These are phyloP conservation scores for Pseudorasbora parva DNA, from an alignment of 2,113 vertebrate species.

Conservation along the genomic window DNA sequence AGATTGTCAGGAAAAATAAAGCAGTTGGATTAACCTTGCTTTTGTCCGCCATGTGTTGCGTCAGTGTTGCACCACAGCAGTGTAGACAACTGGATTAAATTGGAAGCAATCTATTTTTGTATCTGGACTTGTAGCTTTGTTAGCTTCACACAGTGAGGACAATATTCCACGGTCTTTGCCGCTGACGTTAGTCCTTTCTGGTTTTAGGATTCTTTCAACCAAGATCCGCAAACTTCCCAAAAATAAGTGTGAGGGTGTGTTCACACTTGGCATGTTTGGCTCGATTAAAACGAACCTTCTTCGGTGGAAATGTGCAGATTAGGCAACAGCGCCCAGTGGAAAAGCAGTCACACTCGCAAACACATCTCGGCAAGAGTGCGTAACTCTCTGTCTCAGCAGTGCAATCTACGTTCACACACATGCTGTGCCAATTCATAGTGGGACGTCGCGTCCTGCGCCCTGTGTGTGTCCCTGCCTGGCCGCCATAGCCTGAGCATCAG, in stretches of 20 bases:
- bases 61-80: neutral
- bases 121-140: neutral
- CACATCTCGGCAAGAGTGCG: neutral
- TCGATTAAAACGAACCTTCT: too few relatives aligned
- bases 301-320: neutral
- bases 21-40: neutral
- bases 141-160: neutral
- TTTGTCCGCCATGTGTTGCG: neutral
- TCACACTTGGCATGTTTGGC: too few relatives aligned
- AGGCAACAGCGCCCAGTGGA: neutral
- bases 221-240: too few relatives aligned
- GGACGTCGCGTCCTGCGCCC: neutral
- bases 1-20: too few relatives aligned
- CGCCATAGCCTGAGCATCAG: slow-evolving; percentile 16
- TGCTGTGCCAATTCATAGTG: neutral
- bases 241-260: too few relatives aligned
- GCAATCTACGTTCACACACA: neutral
- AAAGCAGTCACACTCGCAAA: neutral
- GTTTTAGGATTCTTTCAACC: neutral
- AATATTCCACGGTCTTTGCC: neutral
- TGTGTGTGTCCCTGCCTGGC: neutral
- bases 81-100: neutral
- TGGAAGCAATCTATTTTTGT: neutral
- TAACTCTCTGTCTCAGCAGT: neutral
- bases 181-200: neutral